Conservation (phyloP, 92 coral and sea anemone species). For the Porites lobata region DNA sequence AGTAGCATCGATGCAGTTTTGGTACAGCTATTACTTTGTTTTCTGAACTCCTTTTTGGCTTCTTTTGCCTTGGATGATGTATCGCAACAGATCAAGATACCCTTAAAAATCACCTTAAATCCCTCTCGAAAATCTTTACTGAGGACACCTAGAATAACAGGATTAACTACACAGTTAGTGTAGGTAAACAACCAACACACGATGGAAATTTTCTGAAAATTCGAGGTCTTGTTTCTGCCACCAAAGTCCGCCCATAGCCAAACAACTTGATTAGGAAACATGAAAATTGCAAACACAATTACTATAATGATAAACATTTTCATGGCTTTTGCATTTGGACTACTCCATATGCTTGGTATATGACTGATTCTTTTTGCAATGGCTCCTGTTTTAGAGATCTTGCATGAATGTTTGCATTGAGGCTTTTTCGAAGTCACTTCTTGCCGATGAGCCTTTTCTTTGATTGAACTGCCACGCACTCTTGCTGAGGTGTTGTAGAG, state of each 20-base stretch:
- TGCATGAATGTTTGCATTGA: neutral
- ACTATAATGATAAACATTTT: slow-evolving; percentile 96
- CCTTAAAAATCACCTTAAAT: slow-evolving; percentile 70
- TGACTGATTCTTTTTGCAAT: neutral
- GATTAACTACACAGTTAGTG: slow-evolving; percentile 94
- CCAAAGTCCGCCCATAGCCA: slow-evolving; percentile 97
- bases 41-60: too few relatives aligned
- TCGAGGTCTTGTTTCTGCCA: slow-evolving; percentile 59
- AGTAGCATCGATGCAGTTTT: neutral
- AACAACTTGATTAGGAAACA: slow-evolving; percentile 93
- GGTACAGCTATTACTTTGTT: neutral
- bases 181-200: slow-evolving; percentile 93
- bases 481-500: slow-evolving; percentile 67
- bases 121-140: slow-evolving; percentile 90
- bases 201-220: slow-evolving; percentile 67
- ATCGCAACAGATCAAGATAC: slow-evolving; percentile 34
- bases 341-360: slow-evolving; percentile 47
- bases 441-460: neutral
- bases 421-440: neutral
- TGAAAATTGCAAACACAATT: slow-evolving; percentile 88
- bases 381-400: neutral
- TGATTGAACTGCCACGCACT: slow-evolving; percentile 60
- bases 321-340: slow-evolving; percentile 88
- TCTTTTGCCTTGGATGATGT: neutral
- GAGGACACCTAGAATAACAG: slow-evolving; percentile 83